These are phyloP conservation scores for Porites evermanni DNA, from an alignment of 92 coral and sea anemone genomes.

Conservation along the genomic window DNA sequence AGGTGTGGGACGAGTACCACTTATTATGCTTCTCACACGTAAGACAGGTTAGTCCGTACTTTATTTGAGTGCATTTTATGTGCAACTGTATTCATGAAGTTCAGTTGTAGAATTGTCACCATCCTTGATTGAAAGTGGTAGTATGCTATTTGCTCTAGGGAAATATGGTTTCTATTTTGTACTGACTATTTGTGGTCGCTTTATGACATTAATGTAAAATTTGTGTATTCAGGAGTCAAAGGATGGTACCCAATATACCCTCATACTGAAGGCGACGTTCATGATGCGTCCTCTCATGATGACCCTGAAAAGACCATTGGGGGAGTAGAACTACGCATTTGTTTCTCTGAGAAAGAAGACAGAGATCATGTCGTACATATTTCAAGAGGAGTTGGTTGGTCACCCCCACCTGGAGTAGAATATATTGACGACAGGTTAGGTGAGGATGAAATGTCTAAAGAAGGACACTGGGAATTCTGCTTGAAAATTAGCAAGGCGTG, in stretches of 20 bases:
- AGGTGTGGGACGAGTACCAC: slow-evolving; percentile 82
- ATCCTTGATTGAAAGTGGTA: background rate
- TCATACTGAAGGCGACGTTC: slow-evolving; percentile 2
- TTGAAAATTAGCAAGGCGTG: slow-evolving; percentile 80
- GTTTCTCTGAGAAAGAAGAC: slow-evolving; percentile 80
- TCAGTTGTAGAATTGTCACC: background rate
- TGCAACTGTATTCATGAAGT: no score
- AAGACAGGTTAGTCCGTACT: slow-evolving; percentile 75
- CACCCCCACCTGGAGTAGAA: slow-evolving; percentile 82
- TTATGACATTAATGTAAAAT: background rate
- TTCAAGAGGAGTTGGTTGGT: slow-evolving; percentile 94
- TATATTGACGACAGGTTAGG: slow-evolving; percentile 65
- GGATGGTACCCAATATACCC: slow-evolving; percentile 86
- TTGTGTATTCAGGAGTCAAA: slow-evolving; percentile 74
- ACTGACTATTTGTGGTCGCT: no score
- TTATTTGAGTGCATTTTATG: background rate
- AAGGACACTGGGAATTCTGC: slow-evolving; percentile 50
- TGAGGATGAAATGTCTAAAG: slow-evolving; percentile 38
- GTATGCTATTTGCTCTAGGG: background rate
- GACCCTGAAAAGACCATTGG: slow-evolving; percentile 68
- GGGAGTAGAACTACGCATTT: slow-evolving; percentile 84
- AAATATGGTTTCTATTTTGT: background rate
- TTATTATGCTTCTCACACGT: slow-evolving; percentile 70
- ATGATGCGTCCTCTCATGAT: background rate
- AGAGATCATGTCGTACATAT: slow-evolving; percentile 80